Evolutionary conservation across 2,888 invertebrate genomes (phyloP).

Genomic region (Parasteatoda lunata): DNA sequence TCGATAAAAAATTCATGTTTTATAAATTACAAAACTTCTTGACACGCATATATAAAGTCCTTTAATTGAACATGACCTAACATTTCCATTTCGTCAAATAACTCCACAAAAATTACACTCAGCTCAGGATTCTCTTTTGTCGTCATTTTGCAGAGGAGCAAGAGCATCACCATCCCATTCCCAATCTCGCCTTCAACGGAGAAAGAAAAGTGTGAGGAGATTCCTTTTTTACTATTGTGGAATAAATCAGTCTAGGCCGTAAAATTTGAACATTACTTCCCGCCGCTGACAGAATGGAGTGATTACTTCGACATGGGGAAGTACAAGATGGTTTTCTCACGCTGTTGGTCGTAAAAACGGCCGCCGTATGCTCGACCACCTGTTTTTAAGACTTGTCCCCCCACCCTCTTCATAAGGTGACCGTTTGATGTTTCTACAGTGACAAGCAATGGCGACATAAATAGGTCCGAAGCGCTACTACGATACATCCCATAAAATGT

Average conservation of each 20-base stretch:
- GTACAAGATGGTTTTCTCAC: slow-evolving; percentile 61
- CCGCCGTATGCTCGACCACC: neutral
- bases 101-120: neutral
- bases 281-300: slow-evolving; percentile 60
- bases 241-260: slow-evolving; percentile 57
- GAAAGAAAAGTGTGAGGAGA: too few species aligned
- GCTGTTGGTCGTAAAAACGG: slow-evolving; percentile 17
- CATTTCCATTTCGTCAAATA: too few species aligned
- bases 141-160: neutral
- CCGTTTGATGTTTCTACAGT: slow-evolving; percentile 53
- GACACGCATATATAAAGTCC: too few species aligned
- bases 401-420: slow-evolving; percentile 58
- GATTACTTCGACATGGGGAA: slow-evolving; percentile 64
- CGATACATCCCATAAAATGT: slow-evolving; percentile 67
- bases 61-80: too few species aligned
- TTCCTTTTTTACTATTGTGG: slow-evolving; percentile 39
- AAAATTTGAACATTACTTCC: slow-evolving; percentile 62
- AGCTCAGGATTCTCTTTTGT: neutral
- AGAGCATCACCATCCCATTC: neutral
- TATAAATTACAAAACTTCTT: too few species aligned
- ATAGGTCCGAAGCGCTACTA: slow-evolving; percentile 56
- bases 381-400: neutral
- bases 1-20: too few species aligned
- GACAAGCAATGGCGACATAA: slow-evolving; percentile 64
- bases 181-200: neutral